phyloP scores from a whole-genome alignment of 2,113 vertebrate genomes.

The Colistium nudipinnis region DNA sequence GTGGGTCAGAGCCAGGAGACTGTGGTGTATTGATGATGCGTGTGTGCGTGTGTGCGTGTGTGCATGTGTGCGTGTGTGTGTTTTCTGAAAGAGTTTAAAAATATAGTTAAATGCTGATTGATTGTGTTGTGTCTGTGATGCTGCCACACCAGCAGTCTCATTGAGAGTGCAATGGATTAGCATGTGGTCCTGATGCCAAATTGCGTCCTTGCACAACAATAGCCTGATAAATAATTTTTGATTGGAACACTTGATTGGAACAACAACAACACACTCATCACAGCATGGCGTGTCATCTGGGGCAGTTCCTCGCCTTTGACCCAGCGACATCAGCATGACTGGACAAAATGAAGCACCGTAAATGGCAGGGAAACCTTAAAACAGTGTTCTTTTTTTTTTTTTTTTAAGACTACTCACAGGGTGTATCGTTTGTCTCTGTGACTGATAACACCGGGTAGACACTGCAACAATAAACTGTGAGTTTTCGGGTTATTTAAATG shows the following conservation, averaged over 20 bases:
- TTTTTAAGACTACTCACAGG: neutral
- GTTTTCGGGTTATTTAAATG: neutral
- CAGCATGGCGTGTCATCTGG: conserved; percentile 14
- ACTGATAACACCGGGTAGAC: neutral
- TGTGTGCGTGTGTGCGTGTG: neutral
- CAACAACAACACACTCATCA: conserved; percentile 38
- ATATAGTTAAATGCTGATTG: conserved; percentile 23
- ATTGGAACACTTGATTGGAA: conserved; percentile 27
- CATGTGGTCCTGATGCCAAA: conserved; percentile 20
- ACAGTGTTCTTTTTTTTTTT: neutral
- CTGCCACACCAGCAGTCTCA: conserved; percentile 4
- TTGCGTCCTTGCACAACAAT: conserved; percentile 23
- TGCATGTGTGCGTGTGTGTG: neutral
- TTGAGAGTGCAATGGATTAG: conserved; percentile 31
- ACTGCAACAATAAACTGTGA: neutral
- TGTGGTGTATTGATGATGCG: no score
- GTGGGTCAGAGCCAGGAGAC: no score
- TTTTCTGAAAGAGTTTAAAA: conserved; percentile 20
- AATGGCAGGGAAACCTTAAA: conserved; percentile 1
- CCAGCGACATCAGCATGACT: neutral
- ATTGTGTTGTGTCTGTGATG: neutral
- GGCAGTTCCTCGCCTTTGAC: conserved; percentile 1
- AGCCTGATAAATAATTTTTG: conserved; percentile 17
- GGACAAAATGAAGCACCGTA: neutral
- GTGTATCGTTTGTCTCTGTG: neutral